Evolutionary conservation across 2,888 invertebrate genomes (phyloP), one percentile per base, ranked within the genome.

Genomic region (Phania funesta): DNA sequence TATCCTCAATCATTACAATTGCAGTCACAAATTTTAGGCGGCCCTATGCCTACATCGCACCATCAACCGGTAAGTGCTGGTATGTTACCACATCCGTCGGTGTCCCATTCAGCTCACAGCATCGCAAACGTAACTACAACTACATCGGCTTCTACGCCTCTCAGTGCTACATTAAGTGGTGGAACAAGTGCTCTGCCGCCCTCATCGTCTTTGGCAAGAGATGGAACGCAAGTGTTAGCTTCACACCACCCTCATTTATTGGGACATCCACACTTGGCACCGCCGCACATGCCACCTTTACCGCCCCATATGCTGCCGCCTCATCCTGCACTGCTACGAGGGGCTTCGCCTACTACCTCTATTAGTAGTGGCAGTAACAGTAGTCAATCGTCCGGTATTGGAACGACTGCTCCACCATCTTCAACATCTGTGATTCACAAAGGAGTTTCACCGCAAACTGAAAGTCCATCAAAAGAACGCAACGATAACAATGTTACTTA

Each of bases 391-490:
- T 50, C 67, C 35, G 56, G 62, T 65, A 22, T 70, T 11, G 60
- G 79, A 24, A 52, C 80, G 20, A 68, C 73, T 84, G 65, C 84
- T 78, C 62, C 81, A 62, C 83, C 91, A 87, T 85, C 91, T 86
- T 88, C 89, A 86, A 87, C 90, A 86, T 90, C 91, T 88, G 89
- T 91, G 88, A 89, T 91, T 88, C 89, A 92, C 90, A 93, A 94
- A 86, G 92, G 93, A 73, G 95, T 95, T 90, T 95, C 96, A 52
- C 96, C 96, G 18, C 93, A 95, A 86, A 95, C 94, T 78, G 95
- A 94, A 89, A 95, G 95, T 90, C 95, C 96, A 65, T 94, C 92
- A 86, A 93, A 96, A 87, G 96, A 97, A 91, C 93, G 96, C 85
- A 96, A 96, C 89, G 96, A 95, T 91, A 96, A 96, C 89, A 96